Evolutionary conservation across 1,140 invertebrate species (phyloP).

Genomic region (Temnothorax longispinosus): DNA sequence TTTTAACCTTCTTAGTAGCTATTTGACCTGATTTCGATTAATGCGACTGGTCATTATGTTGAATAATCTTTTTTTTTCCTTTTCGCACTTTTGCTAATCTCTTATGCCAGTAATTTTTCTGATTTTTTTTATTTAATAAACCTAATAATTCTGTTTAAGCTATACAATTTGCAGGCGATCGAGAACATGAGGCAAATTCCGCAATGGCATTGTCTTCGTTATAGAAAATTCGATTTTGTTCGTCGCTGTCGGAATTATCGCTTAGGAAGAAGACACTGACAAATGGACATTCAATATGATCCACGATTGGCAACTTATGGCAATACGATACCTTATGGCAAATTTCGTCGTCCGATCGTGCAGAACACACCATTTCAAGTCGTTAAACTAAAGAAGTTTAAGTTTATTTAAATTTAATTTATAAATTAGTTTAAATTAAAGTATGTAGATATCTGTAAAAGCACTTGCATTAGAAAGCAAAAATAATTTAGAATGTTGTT

Average conservation of each 20-base stretch:
- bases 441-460: constrained; percentile 1
- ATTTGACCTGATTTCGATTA: constrained; percentile 23
- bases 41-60: not conserved
- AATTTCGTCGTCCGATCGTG: constrained; percentile 47
- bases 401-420: constrained; percentile 40
- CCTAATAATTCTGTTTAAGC: constrained; percentile 67
- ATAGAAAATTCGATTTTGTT: constrained; percentile 91
- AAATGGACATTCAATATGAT: constrained; percentile 53
- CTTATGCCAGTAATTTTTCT: not conserved
- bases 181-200: constrained; percentile 90
- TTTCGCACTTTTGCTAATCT: constrained; percentile 1
- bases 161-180: constrained; percentile 83
- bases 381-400: constrained; percentile 41
- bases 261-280: constrained; percentile 84
- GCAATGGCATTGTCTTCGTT: constrained; percentile 92
- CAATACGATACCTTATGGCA: constrained; percentile 19
- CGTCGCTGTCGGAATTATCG: constrained; percentile 89
- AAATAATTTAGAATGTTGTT: constrained; percentile 12
- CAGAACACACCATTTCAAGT: constrained; percentile 52
- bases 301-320: constrained; percentile 19
- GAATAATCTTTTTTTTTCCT: not conserved
- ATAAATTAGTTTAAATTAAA: not conserved
- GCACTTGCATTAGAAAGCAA: not conserved
- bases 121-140: constrained; percentile 49
- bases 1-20: constrained; percentile 1